Evolutionary conservation across 2,113 vertebrate species (phyloP), one percentile per base, ranked within the genome.

Genomic region (Setophaga petechia): DNA sequence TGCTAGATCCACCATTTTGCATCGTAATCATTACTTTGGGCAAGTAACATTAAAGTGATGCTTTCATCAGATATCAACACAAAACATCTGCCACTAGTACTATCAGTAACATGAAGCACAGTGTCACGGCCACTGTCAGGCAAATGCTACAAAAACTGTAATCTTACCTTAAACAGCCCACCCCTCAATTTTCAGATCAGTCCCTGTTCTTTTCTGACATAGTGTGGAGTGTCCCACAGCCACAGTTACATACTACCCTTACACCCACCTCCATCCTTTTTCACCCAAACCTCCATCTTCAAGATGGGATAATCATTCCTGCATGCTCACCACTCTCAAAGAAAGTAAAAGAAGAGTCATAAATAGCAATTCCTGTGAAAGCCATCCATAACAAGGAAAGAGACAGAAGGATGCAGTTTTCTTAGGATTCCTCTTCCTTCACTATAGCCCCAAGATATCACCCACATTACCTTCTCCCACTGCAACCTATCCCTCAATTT

Each of bases 51-150:
- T 27, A 16, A 65, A 84, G 17, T 4, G 16, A 75, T 49, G 20
- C 27, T 44, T 84, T 65, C 14, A 47, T 31, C n/a, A 44, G 19
- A 0, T 15, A 68, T 2, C 47, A 47, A 4, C 0, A 2, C 11
- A 9, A 91, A 81, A 55, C 5, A 2, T 28, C 6, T 87, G 39
- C 35, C 39, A 63, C 10, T 23, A 22, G 7, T 33, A 44, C 31
- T 6, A 19, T 2, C 1, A 3, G 20, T 39, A 51, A 55, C 0
- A 2, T 2, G 12, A 66, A 71, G 30, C 28, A 22, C 28, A n/a
- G 27, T 23, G 19, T 22, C 0, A 0, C 2, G 19, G 41, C 20
- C 14, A 28, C 18, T n/a, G n/a, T 11, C 19, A 51, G 6, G 15
- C 2, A 3, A 87, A 66, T 0, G 5, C 24, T 15, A 59, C 11